Base-by-base conservation (phyloP, 2,797 vertebrate genomes). In the Chaunax sp. region DNA sequence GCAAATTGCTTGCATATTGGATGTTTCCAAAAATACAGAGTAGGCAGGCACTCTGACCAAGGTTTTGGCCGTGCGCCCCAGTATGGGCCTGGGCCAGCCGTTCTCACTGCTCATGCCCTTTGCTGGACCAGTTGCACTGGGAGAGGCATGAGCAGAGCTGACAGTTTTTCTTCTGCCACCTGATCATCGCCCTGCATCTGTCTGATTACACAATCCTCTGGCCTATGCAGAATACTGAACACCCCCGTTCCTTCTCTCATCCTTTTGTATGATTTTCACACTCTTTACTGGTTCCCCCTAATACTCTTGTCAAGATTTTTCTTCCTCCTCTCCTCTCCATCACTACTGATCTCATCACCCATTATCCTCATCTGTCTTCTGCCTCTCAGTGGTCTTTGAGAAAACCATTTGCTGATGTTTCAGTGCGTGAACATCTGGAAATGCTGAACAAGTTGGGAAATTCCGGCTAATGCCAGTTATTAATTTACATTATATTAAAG, bases 11-110 rank as follows among this genome's bases (percentile, higher is more conserved):
- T 86, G 87, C 78, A 85, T 93, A 92, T 92, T 93, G 78, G 87
- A 81, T 89, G 85, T 89, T 92, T 92, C 89, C 86, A 90, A 92
- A 93, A 91, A 91, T 92, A 90, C 72, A 87, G 89, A 87, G 83
- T 70, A 83, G 81, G 89, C 87, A 89, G 81, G 84, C 89, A 54
- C 16, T 72, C 87, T 90, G 90, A 84, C 90, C 53, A 46, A 85
- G 81, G 81, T 76, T 88, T 86, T 93, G 92, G 91, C 88, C 12
- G 65, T 2, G 10, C 25, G 75, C 91, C 84, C 62, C 30, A 26
- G 66, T 50, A 14, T 45, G 84, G 83, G 87, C 77, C 56, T 4
- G 58, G 37, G 87, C 91, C 91, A 91, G 72, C 41, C 59, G 12
- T 65, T 88, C 89, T 82, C 68, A 20, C 84, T 71, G 75, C 58